Evolutionary conservation across 2,797 vertebrate species (phyloP), one percentile per base, ranked within the genome.

Genomic region (Scolopax bukidnonensis): DNA sequence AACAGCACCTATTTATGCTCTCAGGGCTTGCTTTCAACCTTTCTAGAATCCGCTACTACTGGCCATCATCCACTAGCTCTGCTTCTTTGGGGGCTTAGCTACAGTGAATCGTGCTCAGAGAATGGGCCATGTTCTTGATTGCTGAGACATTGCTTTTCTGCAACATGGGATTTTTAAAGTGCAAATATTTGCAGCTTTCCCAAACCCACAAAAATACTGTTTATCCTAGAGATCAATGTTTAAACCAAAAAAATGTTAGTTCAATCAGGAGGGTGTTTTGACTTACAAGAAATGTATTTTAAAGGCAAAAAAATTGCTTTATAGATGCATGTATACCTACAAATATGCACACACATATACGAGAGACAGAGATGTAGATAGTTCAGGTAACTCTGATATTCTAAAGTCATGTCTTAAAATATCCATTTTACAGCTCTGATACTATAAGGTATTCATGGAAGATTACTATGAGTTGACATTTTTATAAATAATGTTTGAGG

Each of bases 171-270:
- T 85, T 92, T 96, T 64, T 33, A 70, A 83, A 90, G 41, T 43
- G 24, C 32, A 92, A 89, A 70, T 82, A 92, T 51, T 95, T 92
- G 61, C 89, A 85, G 45, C 23, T 64, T 70, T 89, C 32, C 54
- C 84, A 90, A 95, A 82, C 8, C 60, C 68, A 87, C 74, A 84
- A 83, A 93, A 92, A 75, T 38, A 90, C 50, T 67, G 23, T 77
- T 82, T 76, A 71, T 92, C 71, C 59, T 63, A 51, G 75, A 90
- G 24, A 90, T 67, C 48, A 48, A 14, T n/a, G 48, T 48, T 95
- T 74, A 83, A 70, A 87, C 12, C 3, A 67, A 87, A 63, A 63
- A 5, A 87, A 61, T 27, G 36, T 65, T 15, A 73, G n/a, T 36
- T n/a, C 32, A 76, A 63, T 63, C n/a, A 70, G 24, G 38, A 83